These are phyloP conservation scores for Phataginus tricuspis DNA, from an alignment of 2,797 vertebrate species.

Conservation along the genomic window DNA sequence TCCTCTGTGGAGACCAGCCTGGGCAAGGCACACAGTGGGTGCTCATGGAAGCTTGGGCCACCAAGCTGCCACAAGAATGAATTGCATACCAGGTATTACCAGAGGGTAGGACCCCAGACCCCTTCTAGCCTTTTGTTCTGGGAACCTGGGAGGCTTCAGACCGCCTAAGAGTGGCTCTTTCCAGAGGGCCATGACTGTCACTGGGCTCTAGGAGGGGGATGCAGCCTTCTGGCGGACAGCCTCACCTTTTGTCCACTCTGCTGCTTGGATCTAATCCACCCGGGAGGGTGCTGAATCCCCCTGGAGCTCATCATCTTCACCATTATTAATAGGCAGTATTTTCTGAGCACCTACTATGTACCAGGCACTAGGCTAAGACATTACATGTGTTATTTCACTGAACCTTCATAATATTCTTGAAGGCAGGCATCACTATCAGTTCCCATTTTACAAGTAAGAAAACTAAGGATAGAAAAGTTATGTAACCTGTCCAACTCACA, in stretches of 20 bases:
- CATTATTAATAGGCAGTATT: not conserved
- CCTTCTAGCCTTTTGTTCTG: not conserved
- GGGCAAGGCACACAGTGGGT: not conserved
- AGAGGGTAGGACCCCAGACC: not conserved
- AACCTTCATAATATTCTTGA: not conserved
- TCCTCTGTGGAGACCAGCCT: not conserved
- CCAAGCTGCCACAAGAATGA: not conserved
- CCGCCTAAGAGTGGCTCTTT: not conserved
- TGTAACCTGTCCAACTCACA: not conserved
- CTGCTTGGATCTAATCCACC: not conserved
- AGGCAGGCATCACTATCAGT: not conserved
- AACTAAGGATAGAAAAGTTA: not conserved
- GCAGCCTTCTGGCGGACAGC: not conserved
- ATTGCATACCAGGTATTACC: too few species aligned
- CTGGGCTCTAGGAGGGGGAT: not conserved
- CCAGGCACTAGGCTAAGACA: not conserved
- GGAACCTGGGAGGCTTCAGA: not conserved
- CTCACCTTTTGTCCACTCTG: not conserved
- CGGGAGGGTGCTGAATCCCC: not conserved
- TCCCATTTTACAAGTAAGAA: not conserved
- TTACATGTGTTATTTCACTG: not conserved
- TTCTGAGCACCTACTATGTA: not conserved
- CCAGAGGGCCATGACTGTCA: not conserved
- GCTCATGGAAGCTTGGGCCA: not conserved
- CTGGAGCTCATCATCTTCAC: not conserved